These are phyloP conservation scores for Streptopelia turtur DNA, from an alignment of 2,797 vertebrate genomes.

Conservation along the genomic window DNA sequence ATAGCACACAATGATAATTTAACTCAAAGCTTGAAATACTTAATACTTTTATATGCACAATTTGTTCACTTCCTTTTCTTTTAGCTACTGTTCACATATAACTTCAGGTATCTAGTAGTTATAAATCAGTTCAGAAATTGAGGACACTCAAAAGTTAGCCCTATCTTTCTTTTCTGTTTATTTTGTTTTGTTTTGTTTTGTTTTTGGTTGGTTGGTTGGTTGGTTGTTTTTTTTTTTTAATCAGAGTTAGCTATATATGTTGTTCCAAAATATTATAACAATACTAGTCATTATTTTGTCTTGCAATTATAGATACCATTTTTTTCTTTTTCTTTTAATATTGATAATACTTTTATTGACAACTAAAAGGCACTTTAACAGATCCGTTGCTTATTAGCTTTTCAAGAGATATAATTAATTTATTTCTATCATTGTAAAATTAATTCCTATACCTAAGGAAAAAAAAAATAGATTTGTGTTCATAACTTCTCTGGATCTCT, in stretches of 20 bases:
- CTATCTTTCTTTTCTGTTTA: not conserved
- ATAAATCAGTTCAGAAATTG: not conserved
- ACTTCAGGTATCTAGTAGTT: not conserved
- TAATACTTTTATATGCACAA: not conserved
- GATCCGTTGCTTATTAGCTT: not conserved
- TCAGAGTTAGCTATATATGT: not conserved
- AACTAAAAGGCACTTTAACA: not conserved
- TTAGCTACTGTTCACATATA: not conserved
- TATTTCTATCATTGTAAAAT: not conserved
- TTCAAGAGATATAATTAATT: not conserved
- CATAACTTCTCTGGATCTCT: not conserved
- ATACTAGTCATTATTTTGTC: not conserved
- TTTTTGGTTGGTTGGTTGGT: too few species aligned
- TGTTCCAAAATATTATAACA: not conserved
- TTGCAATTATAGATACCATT: not conserved
- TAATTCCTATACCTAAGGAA: not conserved
- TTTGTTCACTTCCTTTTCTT: not conserved
- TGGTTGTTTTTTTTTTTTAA: not conserved
- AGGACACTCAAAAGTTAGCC: not conserved
- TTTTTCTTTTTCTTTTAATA: not conserved
- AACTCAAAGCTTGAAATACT: not conserved
- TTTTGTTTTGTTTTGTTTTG: too few species aligned
- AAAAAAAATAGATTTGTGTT: fast-evolving
- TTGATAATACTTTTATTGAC: not conserved
- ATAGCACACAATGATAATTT: not conserved